Evolutionary conservation across 1,140 invertebrate species (phyloP), one percentile per base, ranked within the genome.

Genomic region (Bombus ignitus): DNA sequence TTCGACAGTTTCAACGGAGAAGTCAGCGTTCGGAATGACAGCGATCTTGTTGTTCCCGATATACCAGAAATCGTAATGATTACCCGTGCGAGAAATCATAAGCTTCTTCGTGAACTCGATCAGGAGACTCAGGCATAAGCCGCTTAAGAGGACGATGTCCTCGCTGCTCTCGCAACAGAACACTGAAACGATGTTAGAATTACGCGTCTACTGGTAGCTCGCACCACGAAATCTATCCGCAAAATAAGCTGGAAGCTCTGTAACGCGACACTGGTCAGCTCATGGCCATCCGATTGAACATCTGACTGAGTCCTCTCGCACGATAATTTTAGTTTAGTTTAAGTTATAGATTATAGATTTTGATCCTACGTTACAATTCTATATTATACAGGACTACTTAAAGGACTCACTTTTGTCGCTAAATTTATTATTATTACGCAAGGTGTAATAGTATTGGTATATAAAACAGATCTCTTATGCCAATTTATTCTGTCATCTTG

Each of bases 51-150:
- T 74, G 47, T 59, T 62, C n/a, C n/a, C 2, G 37, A 1, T 28
- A 12, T 28, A 13, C 42, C 22, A 22, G 35, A 10, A 73, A 13
- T 37, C 13, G 53, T 62, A 74, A 74, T 44, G 80, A 74, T 65
- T 65, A 65, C 53, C 13, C 68, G 66, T 70, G 62, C 44, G 79
- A 85, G 86, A 82, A 91, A 88, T 90, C 90, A 85, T 91, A 87
- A 76, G 62, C 68, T 35, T 79, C 47, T 73, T 65, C 53, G 57
- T 65, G 71, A 82, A 82, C 81, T 75, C 39, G 71, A 75, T 73
- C 53, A 12, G 22, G 3, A 13, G 57, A 53, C 25, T 57, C 47
- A 3, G 3, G 32, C 39, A 25, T 75, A 82, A 66, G 57, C 81
- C 57, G 53, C 62, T 82, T 82, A 82, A 65, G 18, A 65, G 57